A percentile compares a stretch with the other conserved stretches of the same genome.
Conservation (phyloP, 2,888 invertebrate species). For the Cheilosia impressa region DNA sequence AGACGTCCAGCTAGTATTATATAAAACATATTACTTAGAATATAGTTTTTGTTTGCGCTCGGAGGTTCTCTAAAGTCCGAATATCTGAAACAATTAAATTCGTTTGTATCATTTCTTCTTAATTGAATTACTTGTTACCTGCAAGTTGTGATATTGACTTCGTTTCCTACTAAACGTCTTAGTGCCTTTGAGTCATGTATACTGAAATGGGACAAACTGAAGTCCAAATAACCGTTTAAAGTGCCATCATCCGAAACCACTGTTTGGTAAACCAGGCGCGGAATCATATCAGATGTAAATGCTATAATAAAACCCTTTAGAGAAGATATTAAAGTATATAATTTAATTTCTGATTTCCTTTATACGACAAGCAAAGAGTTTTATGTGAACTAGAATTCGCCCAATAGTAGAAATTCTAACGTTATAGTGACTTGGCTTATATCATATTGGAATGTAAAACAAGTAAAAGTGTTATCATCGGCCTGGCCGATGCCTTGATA, state of each 20-base stretch:
- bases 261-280: slow-evolving; percentile 91
- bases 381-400: too few species aligned
- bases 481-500: too few species aligned
- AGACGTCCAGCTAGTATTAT: slow-evolving; percentile 94
- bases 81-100: slow-evolving; percentile 84
- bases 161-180: slow-evolving; percentile 83
- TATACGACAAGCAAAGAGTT: too few species aligned
- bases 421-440: too few species aligned
- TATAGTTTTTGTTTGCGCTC: slow-evolving; percentile 85
- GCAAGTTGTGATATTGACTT: slow-evolving; percentile 85
- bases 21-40: slow-evolving; percentile 92
- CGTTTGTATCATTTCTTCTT: neutral
- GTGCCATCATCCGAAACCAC: slow-evolving; percentile 86
- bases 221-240: slow-evolving; percentile 91
- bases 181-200: slow-evolving; percentile 86
- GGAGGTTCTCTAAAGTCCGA: slow-evolving; percentile 93
- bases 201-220: slow-evolving; percentile 90
- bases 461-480: too few species aligned
- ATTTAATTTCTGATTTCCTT: neutral
- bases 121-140: slow-evolving; percentile 83
- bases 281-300: slow-evolving; percentile 98
- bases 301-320: slow-evolving; percentile 97
- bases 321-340: slow-evolving; percentile 19
- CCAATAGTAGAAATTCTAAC: too few species aligned
- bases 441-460: too few species aligned